Evolutionary conservation across 2,888 invertebrate species (phyloP), one percentile per base, ranked within the genome.

Genomic region (Dasysyrphus tricinctus): DNA sequence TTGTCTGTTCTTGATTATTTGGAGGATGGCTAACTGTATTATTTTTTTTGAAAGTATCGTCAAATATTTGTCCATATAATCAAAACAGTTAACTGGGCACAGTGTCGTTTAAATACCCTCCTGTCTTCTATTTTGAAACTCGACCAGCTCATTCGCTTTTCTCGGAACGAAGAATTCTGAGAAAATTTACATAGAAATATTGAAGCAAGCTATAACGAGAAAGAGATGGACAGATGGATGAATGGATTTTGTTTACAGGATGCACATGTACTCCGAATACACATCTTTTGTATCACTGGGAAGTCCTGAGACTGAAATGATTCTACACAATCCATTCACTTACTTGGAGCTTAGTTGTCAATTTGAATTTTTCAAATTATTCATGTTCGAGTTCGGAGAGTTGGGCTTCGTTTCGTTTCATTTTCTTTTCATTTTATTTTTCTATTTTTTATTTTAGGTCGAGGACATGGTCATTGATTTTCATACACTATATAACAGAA

Each of bases 401-500:
- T 59, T 34, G 16, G 16, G 12, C 19, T 37, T 59, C 12, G 16
- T 59, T 37, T 32, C 32, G 9, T 39, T 59, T 57, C n/a, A 37
- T 57, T 42, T 61, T 67, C 42, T 51, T n/a, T 34, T 34, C 29
- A n/a, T 14, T 39, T 61, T 32, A 51, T 14, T 51, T 34, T 44
- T 49, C 34, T 49, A 12, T 44, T 59, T 24, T 29, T 16, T 24
- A 49, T 74, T 81, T 65, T 57, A 65, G 81, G 77, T 86, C 74
- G 82, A 82, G 81, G 85, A 81, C 84, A 85, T 69, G 84, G 84
- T 80, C 84, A 80, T 85, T 73, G 84, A 85, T 85, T 80, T 85
- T 73, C 80, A 80, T 84, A 80, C 75, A 24, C 24, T 24, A 24
- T 65, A 65, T 59, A 63, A n/a, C 51, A 72, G 70, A 76, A 75